Conservation (phyloP, 2,888 invertebrate species). For the Zhuqinia jingwanae region DNA sequence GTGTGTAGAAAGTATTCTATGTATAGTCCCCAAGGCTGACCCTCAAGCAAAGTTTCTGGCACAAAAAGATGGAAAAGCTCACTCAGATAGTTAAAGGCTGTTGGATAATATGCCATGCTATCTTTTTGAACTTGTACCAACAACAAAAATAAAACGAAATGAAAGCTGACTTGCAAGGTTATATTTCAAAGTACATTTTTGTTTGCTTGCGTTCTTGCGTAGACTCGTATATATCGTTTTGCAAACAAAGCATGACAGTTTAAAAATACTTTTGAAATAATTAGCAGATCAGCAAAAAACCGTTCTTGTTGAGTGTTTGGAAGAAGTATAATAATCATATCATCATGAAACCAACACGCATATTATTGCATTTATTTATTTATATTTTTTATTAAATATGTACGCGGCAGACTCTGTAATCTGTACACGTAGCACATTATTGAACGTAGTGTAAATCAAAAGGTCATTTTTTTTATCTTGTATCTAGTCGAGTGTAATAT, state of each 20-base stretch:
- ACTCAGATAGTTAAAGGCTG: constrained; percentile 1
- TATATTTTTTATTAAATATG: too few species aligned
- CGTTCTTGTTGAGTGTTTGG: constrained; percentile 15
- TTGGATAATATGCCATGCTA: constrained; percentile 53
- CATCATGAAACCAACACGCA: background rate
- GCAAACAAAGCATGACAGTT: constrained; percentile 6
- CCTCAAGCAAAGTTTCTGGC: constrained; percentile 58
- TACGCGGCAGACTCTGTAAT: too few species aligned
- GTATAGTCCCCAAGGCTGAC: constrained; percentile 61
- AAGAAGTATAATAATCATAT: too few species aligned
- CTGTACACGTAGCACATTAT: too few species aligned
- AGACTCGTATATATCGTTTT: background rate
- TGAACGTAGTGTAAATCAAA: constrained; percentile 7
- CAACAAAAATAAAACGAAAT: constrained; percentile 48
- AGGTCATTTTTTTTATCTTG: constrained; percentile 37
- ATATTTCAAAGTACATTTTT: background rate
- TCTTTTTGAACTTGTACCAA: constrained; percentile 65
- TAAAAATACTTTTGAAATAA: constrained; percentile 25
- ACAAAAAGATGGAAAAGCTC: constrained; percentile 40
- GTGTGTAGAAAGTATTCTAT: constrained; percentile 31
- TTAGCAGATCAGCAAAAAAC: constrained; percentile 8
- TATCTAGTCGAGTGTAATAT: background rate
- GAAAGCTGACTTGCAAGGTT: constrained; percentile 30
- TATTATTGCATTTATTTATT: too few species aligned
- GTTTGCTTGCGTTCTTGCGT: background rate